Evolutionary conservation across 1,140 invertebrate species (phyloP), one percentile per base, ranked within the genome.

Genomic region (Lithobius niger): DNA sequence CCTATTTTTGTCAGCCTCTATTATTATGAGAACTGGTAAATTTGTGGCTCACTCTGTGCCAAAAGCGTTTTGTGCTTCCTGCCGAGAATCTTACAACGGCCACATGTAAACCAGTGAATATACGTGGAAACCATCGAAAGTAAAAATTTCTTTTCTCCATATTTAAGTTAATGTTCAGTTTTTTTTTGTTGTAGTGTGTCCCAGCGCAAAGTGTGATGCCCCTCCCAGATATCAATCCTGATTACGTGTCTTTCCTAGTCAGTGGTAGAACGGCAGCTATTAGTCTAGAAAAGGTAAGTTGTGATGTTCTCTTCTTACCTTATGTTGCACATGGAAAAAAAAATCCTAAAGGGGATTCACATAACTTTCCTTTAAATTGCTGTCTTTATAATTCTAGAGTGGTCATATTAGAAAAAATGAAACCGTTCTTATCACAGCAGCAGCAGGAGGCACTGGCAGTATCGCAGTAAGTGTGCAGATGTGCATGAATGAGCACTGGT

Each of bases 391-490:
- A 10, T 47, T 19, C 44, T 47, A 50, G 48, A 26, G 69, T 54
- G 55, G 59, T 10, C 49, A 54, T 21, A 61, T 58, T 62, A 63
- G 54, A 43, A 43, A 56, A 19, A 60, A 57, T 19, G 67, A 72
- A 26, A 72, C 64, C 45, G 71, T 72, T 10, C 56, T 72, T 16
- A 61, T 72, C 0, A 71, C 69, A 55, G 70, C 71, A 63, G 70
- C 71, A 44, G 70, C 71, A 18, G 71, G 71, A 3, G 71, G 71
- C 3, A 68, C 69, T 24, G 70, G 69, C 27, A 67, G 69, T 58
- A 67, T 72, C 59, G 70, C 69, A 53, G 71, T 50, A 27, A 27
- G 48, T 27, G 18, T 40, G 10, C 31, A 13, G 18, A 40, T 40
- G 18, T 40, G 18, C 10, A 13, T 18, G 18, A 40, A 40, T 18